Evolutionary conservation across 2,113 vertebrate species (phyloP).

Genomic region (Toxotes jaculatrix): DNA sequence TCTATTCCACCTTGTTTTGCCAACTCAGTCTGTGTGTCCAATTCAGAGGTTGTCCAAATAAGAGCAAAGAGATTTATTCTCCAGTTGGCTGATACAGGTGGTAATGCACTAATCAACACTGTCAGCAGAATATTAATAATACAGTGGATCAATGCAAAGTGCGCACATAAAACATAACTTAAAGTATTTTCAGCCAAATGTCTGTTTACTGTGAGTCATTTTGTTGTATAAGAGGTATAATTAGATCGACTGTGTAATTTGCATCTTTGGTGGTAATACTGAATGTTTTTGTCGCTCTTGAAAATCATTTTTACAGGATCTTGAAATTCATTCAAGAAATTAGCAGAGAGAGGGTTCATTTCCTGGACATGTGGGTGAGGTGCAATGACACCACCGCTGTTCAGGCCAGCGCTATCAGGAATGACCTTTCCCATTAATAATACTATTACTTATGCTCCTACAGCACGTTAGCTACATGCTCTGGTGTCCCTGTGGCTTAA

Average conservation of each 20-base stretch:
- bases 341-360: not conserved
- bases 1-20: not conserved
- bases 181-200: not conserved
- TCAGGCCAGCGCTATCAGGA: not conserved
- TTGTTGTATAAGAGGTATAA: not conserved
- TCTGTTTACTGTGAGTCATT: not conserved
- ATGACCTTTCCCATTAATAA: slow-evolving; percentile 17
- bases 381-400: not conserved
- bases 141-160: not conserved
- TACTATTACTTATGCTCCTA: not conserved
- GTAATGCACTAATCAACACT: not conserved
- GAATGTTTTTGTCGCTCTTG: not conserved
- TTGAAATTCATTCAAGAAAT: not conserved
- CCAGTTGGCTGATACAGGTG: not conserved
- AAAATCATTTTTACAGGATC: not conserved
- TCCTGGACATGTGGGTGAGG: not conserved
- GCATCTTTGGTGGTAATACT: not conserved
- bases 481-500: not conserved
- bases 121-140: slow-evolving; percentile 15
- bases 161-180: not conserved
- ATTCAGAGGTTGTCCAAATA: slow-evolving; percentile 1
- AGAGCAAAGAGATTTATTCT: not conserved
- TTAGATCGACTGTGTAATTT: not conserved
- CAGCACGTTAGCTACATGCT: not conserved
- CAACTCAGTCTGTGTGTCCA: not conserved